Evolutionary conservation across 2,113 vertebrate genomes (phyloP).

Genomic region (Stigmatopora nigra): DNA sequence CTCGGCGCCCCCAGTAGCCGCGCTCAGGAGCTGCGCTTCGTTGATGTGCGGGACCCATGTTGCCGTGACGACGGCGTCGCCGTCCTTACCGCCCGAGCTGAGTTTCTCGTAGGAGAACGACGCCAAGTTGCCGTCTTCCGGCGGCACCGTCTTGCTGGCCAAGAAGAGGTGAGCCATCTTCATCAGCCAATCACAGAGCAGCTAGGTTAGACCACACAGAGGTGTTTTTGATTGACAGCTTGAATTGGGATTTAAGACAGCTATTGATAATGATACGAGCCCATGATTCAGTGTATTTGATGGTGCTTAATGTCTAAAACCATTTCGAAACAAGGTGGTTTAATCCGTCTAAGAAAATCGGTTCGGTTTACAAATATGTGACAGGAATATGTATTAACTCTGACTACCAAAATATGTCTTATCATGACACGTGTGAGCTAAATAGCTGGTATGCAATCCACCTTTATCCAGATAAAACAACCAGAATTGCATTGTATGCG

Average conservation of each 20-base stretch:
- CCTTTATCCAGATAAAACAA: too few relatives aligned
- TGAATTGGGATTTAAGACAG: not conserved
- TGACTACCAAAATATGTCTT: too few relatives aligned
- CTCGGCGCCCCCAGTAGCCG: slow-evolving; percentile 87
- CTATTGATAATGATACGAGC: too few relatives aligned
- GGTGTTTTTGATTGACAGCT: not conserved
- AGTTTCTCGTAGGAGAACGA: slow-evolving; percentile 4
- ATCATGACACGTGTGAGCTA: too few relatives aligned
- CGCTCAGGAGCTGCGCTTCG: slow-evolving; percentile 80
- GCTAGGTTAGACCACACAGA: slow-evolving; percentile 18
- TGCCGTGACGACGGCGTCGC: slow-evolving; percentile 8
- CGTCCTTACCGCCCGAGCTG: slow-evolving; percentile 46
- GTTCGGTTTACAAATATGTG: too few relatives aligned
- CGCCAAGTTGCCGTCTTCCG: slow-evolving; percentile 72
- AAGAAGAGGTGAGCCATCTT: slow-evolving; percentile 57
- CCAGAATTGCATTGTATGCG: too few relatives aligned
- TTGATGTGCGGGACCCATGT: slow-evolving; percentile 78
- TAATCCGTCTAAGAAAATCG: too few relatives aligned
- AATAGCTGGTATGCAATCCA: too few relatives aligned
- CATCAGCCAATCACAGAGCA: slow-evolving; percentile 34
- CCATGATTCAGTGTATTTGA: too few relatives aligned
- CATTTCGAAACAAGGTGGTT: too few relatives aligned
- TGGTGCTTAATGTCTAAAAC: too few relatives aligned
- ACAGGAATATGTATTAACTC: too few relatives aligned
- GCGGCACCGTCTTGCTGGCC: slow-evolving; percentile 70